Conservation (phyloP, 1,140 invertebrate genomes). For the Plodia interpunctella region DNA sequence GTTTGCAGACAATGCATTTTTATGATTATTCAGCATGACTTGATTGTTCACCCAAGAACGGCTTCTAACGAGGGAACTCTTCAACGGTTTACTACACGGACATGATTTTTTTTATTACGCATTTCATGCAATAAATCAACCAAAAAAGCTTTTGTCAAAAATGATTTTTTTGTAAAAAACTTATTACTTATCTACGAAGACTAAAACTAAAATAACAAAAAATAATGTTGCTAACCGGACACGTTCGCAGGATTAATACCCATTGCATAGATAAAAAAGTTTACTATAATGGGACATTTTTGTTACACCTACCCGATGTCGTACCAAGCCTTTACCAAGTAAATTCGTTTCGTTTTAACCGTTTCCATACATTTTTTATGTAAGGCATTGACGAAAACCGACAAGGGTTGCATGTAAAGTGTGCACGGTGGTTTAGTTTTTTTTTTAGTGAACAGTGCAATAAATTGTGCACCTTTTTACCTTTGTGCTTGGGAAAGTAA, state of each 20-base stretch:
- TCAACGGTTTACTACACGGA: no score
- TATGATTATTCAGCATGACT: no score
- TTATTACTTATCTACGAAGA: no score
- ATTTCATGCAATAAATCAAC: no score
- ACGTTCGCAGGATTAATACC: background rate
- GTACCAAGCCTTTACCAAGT: background rate
- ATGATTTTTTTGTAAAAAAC: no score
- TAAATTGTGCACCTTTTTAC: conserved; percentile 1
- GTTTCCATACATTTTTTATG: conserved; percentile 13
- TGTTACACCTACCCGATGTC: background rate
- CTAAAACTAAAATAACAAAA: no score
- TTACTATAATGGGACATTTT: background rate
- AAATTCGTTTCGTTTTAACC: background rate
- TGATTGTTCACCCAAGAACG: no score
- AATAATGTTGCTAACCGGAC: no score
- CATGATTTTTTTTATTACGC: no score
- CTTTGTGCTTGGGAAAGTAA: background rate
- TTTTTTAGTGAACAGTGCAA: background rate
- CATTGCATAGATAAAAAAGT: background rate
- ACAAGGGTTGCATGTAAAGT: conserved; percentile 5
- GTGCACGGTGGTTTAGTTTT: background rate
- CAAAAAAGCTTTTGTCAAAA: no score
- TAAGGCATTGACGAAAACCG: conserved; percentile 11
- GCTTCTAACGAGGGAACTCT: no score
- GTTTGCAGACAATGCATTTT: no score